These are phyloP conservation scores for Poeciliopsis turrubarensis DNA, from an alignment of 2,113 vertebrate species.

Conservation along the genomic window DNA sequence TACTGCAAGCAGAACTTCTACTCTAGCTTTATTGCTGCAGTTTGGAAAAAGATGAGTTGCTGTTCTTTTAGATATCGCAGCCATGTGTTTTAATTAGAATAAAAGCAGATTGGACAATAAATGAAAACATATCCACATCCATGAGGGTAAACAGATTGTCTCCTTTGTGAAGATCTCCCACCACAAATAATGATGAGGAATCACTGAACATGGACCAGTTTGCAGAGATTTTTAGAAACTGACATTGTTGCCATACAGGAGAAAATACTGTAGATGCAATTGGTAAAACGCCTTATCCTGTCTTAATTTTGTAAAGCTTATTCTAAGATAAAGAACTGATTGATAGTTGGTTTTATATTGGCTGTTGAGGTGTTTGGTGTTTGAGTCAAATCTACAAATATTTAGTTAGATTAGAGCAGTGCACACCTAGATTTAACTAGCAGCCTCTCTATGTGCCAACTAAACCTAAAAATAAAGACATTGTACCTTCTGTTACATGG, in stretches of 20 bases:
- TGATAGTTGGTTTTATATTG: background rate
- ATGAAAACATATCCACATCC: slow-evolving; percentile 19
- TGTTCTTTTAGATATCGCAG: slow-evolving; percentile 14
- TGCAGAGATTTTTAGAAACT: slow-evolving; percentile 18
- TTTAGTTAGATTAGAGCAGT: background rate
- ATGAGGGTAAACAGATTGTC: slow-evolving; percentile 7
- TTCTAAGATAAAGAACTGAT: background rate
- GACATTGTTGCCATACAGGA: slow-evolving; percentile 22
- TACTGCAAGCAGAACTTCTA: slow-evolving; percentile 6
- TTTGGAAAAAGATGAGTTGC: slow-evolving; percentile 24
- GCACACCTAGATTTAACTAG: background rate
- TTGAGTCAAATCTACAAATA: background rate
- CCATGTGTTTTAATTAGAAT: slow-evolving; percentile 20
- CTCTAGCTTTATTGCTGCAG: background rate
- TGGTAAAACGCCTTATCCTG: background rate
- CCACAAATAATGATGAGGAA: slow-evolving; percentile 26
- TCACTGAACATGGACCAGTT: slow-evolving; percentile 13
- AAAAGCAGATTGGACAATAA: slow-evolving; percentile 6
- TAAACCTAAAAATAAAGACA: slow-evolving; percentile 22
- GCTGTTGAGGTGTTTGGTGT: background rate
- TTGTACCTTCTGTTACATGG: slow-evolving; percentile 17
- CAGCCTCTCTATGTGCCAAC: background rate
- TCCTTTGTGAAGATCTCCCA: slow-evolving; percentile 34
- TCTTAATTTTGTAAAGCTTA: background rate
- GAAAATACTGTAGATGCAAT: background rate